Evolutionary conservation across 2,113 vertebrate genomes (phyloP), one percentile per base, ranked within the genome.

Genomic region (Ardeotis arabs): DNA sequence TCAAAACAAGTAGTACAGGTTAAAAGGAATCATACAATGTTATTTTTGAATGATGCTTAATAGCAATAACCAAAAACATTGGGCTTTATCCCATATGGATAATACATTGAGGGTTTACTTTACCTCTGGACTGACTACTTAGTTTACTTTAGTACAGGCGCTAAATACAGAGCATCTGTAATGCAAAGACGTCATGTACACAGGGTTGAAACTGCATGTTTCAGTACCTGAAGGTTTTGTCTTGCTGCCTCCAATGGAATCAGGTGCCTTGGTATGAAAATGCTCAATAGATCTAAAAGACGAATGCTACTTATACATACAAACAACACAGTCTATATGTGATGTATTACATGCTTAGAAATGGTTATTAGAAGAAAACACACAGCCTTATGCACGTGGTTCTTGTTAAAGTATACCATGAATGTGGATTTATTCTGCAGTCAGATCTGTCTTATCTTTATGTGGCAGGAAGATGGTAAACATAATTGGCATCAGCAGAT

Each of bases 301-400:
- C 39, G 56, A n/a, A 45, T 4, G 1, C 53, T 47, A 39, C 24
- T n/a, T 49, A 25, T 0, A 27, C 8, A 5, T 1, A 12, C 63
- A 44, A 69, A 44, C 11, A 31, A 11, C 22, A 25, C 6, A 5
- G 10, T 15, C 14, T 16, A 4, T 29, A 9, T 21, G 5, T 50
- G 27, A 33, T 47, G 24, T 55, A 39, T 7, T 29, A 28, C 8
- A 11, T 27, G 11, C 50, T 75, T 53, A 58, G n/a, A 73, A 90
- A 67, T 16, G 29, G 58, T 49, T 66, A 31, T 15, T 39, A 52
- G 13, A 73, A 28, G 47, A 55, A 87, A 86, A 58, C 74, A 75
- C n/a, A n/a, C 27, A 74, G 49, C 10, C 7, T 58, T 35, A 41
- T 6, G 23, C 13, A 13, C 3, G 0, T 7, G 17, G 49, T 37